Percentiles rank a stretch among this genome's conserved stretches.
Evolutionary conservation across 2,113 vertebrate genomes (phyloP).

Genomic region (Copsychus sechellarum): DNA sequence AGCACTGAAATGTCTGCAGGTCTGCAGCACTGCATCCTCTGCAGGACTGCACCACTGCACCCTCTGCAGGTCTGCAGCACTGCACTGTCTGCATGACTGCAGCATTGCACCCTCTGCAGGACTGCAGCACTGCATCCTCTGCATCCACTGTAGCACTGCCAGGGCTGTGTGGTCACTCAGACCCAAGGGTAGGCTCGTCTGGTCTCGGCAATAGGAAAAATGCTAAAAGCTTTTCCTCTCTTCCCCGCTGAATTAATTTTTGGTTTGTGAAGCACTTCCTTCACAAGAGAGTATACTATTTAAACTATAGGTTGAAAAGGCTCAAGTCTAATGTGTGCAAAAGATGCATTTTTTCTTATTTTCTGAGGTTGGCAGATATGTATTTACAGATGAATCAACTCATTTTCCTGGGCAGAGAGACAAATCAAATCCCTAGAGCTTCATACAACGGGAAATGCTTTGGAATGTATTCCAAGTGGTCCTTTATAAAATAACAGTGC

Average conservation of each 20-base stretch:
- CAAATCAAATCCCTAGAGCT: neutral
- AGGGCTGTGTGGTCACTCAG: neutral
- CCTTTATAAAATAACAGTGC: neutral
- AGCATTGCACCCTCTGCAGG: neutral
- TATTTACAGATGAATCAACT: constrained; percentile 12
- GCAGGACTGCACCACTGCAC: neutral
- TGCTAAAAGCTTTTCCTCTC: neutral
- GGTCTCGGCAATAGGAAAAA: neutral
- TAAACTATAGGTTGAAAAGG: neutral
- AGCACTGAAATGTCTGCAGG: neutral
- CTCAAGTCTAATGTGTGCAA: neutral
- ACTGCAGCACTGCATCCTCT: neutral
- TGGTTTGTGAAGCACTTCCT: neutral
- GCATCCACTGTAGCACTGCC: accelerated
- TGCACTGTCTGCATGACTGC: neutral
- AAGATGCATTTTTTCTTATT: neutral
- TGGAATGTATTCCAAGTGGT: constrained; percentile 1
- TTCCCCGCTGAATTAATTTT: neutral
- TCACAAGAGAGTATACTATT: neutral
- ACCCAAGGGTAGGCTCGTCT: neutral
- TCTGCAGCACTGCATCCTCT: neutral
- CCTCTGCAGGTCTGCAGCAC: neutral
- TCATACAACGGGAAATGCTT: neutral
- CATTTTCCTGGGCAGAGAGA: constrained; percentile 1
- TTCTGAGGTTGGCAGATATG: neutral